A percentile compares a stretch with the other conserved stretches of the same genome.
Evolutionary conservation across 2,113 vertebrate genomes (phyloP).

Genomic region (Rhabdornis inornatus): DNA sequence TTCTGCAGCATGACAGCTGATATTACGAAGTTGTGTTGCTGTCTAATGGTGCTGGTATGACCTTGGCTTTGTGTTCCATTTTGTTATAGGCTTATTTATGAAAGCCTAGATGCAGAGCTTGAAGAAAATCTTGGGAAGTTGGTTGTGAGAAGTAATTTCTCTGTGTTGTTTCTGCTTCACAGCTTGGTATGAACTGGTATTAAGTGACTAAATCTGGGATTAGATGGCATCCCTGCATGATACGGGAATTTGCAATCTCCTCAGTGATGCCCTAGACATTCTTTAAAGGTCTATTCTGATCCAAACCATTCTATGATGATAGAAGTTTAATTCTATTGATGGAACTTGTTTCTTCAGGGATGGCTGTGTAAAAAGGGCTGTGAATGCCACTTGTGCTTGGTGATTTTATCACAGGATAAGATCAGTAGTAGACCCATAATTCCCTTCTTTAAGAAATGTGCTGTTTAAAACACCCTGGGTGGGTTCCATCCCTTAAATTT

Average conservation of each 20-base stretch:
- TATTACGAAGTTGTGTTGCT: neutral
- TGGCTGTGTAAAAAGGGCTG: neutral
- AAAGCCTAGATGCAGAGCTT: neutral
- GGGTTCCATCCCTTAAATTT: neutral
- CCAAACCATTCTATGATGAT: conserved; percentile 26
- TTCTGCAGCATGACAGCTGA: neutral
- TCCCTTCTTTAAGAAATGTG: neutral
- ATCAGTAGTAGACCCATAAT: neutral
- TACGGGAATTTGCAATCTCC: conserved; percentile 20
- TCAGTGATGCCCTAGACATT: conserved; percentile 48
- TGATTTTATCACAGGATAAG: neutral
- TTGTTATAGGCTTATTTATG: neutral
- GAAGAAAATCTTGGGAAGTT: neutral
- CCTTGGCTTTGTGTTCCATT: neutral
- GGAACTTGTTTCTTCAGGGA: neutral
- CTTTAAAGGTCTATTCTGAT: neutral
- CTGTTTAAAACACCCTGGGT: neutral
- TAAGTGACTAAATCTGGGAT: conserved; percentile 32
- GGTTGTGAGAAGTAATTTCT: neutral
- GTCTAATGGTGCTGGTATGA: neutral
- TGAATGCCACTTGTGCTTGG: neutral
- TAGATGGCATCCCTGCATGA: neutral
- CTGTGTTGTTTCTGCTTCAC: conserved; percentile 27
- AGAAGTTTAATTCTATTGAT: conserved; percentile 39
- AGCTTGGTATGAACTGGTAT: conserved; percentile 13